Conservation (phyloP, 2,797 vertebrate species). For the Limnodromus scolopaceus region DNA sequence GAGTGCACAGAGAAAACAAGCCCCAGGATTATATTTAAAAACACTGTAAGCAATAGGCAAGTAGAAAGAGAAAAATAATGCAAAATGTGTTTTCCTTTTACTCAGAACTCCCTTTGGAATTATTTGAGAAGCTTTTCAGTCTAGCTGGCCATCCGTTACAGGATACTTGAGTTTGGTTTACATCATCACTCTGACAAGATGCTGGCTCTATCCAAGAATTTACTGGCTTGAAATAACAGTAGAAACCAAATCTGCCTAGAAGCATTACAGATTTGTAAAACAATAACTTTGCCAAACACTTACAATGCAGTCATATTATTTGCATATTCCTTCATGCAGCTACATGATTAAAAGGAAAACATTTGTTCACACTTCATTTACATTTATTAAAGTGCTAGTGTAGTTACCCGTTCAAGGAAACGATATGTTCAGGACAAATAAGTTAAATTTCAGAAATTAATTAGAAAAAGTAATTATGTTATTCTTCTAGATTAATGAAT, state of each 20-base stretch:
- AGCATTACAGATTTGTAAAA: constrained; percentile 8
- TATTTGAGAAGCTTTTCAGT: neutral
- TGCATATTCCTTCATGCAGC: constrained; percentile 33
- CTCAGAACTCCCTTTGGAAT: neutral
- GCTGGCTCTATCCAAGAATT: neutral
- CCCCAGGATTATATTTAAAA: neutral
- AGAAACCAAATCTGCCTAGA: constrained; percentile 28
- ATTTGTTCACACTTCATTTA: constrained; percentile 56
- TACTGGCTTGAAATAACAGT: constrained; percentile 11
- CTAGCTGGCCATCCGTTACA: neutral
- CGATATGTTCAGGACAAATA: constrained; percentile 33
- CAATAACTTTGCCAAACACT: constrained; percentile 6
- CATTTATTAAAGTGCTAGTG: constrained; percentile 40
- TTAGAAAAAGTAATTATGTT: constrained; percentile 51
- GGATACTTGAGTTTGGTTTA: neutral
- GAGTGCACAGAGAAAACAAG: neutral
- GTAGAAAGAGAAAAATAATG: neutral
- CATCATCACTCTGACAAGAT: neutral
- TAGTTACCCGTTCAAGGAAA: constrained; percentile 11
- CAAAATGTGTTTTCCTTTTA: neutral
- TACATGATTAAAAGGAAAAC: constrained; percentile 52
- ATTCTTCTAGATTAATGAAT: constrained; percentile 45
- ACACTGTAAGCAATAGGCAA: neutral
- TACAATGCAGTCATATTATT: constrained; percentile 4
- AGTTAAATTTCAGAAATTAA: constrained; percentile 55